phyloP scores from a whole-genome alignment of 2,888 invertebrate genomes.

The Octonoba sinensis region DNA sequence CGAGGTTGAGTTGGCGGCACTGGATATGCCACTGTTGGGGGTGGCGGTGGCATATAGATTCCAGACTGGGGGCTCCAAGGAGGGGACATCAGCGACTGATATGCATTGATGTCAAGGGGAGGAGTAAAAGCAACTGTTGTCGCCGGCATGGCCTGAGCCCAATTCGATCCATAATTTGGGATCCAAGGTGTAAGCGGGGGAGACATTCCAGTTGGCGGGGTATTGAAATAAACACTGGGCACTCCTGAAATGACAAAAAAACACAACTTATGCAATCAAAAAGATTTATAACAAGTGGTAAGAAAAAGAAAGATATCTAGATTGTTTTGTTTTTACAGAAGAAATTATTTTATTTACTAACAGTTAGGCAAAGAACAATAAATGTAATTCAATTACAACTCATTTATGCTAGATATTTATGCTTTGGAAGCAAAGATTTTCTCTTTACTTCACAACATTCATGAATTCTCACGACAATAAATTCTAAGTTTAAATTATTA shows the following conservation, averaged over 20 bases:
- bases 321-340: too few relatives aligned
- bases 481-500: too few relatives aligned
- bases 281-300: neutral
- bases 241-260: constrained; percentile 25
- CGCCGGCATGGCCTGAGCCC: constrained; percentile 30
- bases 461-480: too few relatives aligned
- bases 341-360: too few relatives aligned
- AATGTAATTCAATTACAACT: too few relatives aligned
- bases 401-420: too few relatives aligned
- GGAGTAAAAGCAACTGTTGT: constrained; percentile 46
- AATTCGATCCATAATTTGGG: constrained; percentile 38
- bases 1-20: constrained; percentile 12
- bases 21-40: constrained; percentile 26
- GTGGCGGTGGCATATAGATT: constrained; percentile 37
- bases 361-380: too few relatives aligned
- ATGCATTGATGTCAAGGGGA: constrained; percentile 45
- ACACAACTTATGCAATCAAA: neutral
- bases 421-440: too few relatives aligned
- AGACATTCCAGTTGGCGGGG: constrained; percentile 51
- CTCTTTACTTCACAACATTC: too few relatives aligned
- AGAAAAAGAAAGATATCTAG: neutral
- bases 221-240: constrained; percentile 56
- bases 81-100: constrained; percentile 33
- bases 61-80: constrained; percentile 51
- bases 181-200: constrained; percentile 48